phyloP scores from a whole-genome alignment of 2,113 vertebrate species.

The Gopherus flavomarginatus region DNA sequence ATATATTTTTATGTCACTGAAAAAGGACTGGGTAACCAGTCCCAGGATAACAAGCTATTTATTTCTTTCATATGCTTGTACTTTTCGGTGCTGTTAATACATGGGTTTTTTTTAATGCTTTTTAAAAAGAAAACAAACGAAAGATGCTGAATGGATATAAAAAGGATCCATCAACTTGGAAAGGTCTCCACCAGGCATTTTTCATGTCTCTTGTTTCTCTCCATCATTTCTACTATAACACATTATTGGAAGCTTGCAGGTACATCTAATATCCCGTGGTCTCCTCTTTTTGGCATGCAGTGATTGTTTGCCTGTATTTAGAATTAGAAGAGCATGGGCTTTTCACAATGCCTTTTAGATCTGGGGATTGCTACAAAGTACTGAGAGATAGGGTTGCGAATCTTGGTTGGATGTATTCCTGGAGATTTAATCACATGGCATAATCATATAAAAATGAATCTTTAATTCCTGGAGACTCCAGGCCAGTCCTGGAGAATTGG shows the following conservation, averaged over 20 bases:
- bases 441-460: too few relatives aligned
- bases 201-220: conserved; percentile 57
- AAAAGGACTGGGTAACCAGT: not conserved
- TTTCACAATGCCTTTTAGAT: conserved; percentile 32
- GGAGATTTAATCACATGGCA: too few relatives aligned
- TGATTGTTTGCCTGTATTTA: conserved; percentile 56
- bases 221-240: conserved; percentile 59
- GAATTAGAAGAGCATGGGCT: conserved; percentile 65
- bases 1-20: not conserved
- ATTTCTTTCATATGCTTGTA: not conserved
- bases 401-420: too few relatives aligned
- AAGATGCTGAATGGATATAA: not conserved
- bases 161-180: conserved; percentile 1
- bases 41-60: not conserved
- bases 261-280: conserved; percentile 74
- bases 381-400: not conserved
- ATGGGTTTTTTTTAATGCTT: not conserved
- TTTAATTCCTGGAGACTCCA: too few relatives aligned
- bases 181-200: conserved; percentile 32
- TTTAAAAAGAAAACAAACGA: not conserved
- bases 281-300: conserved; percentile 62
- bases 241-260: conserved; percentile 60
- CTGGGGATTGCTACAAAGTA: not conserved
- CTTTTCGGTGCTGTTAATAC: not conserved
- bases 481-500: too few relatives aligned